A percentile compares a stretch with the other conserved stretches of the same genome.
Evolutionary conservation across 2,888 invertebrate species (phyloP).

Genomic region (Tigriopus californicus): DNA sequence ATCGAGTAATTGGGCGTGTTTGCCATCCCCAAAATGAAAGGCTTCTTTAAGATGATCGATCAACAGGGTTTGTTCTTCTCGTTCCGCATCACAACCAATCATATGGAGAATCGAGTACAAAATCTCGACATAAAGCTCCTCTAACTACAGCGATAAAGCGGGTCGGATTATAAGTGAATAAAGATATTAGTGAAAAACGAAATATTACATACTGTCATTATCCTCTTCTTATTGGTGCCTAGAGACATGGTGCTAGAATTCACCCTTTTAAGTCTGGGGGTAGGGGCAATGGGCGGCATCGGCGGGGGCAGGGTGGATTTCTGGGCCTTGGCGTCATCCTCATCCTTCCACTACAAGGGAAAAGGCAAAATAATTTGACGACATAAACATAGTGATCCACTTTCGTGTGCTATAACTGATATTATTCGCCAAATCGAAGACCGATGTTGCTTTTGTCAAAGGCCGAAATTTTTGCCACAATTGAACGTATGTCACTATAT

Average conservation of each 20-base stretch:
- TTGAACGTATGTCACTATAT: too few species aligned
- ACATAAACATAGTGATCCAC: too few species aligned
- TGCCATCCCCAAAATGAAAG: not conserved
- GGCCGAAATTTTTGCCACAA: too few species aligned
- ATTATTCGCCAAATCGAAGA: too few species aligned
- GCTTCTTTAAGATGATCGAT: not conserved
- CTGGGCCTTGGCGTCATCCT: not conserved
- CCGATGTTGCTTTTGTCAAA: not conserved
- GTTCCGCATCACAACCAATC: slow-evolving; percentile 49
- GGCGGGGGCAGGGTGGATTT: slow-evolving; percentile 1
- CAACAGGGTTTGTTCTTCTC: not conserved
- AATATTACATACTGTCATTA: not conserved
- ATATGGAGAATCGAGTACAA: slow-evolving; percentile 64
- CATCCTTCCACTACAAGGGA: not conserved
- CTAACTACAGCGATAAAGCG: slow-evolving; percentile 37
- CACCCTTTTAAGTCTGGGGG: not conserved
- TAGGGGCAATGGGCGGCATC: not conserved
- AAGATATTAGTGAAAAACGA: not conserved
- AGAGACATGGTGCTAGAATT: slow-evolving; percentile 12
- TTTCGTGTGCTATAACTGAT: too few species aligned
- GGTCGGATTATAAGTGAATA: not conserved
- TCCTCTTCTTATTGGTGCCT: slow-evolving; percentile 2
- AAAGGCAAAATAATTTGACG: not conserved
- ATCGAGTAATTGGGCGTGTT: slow-evolving; percentile 4
- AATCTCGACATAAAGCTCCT: slow-evolving; percentile 65